phyloP scores from a whole-genome alignment of 1,140 invertebrate genomes.

The Leptinotarsa defecta region DNA sequence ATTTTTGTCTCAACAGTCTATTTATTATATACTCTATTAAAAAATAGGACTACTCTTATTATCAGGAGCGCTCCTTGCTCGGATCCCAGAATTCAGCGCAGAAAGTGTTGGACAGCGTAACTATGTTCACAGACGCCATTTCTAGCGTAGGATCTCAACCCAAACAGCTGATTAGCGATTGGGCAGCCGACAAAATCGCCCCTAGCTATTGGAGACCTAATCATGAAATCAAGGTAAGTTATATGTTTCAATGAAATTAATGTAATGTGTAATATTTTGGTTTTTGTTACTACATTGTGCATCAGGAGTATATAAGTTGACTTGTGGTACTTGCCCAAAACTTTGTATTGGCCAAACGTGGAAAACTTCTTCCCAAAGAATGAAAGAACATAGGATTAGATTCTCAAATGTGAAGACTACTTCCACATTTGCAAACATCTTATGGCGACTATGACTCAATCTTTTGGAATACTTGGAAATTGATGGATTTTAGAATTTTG shows the following conservation, averaged over 20 bases:
- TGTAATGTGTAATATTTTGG: neutral
- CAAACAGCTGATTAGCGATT: slow-evolving; percentile 69
- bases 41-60: slow-evolving; percentile 46
- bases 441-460: neutral
- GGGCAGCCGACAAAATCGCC: slow-evolving; percentile 78
- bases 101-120: slow-evolving; percentile 75
- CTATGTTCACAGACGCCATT: slow-evolving; percentile 73
- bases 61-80: slow-evolving; percentile 46
- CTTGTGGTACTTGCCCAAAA: too few species aligned
- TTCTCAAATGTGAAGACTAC: too few species aligned
- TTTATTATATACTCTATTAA: slow-evolving; percentile 19
- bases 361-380: too few species aligned
- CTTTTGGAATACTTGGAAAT: too few species aligned
- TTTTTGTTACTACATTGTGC: neutral
- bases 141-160: slow-evolving; percentile 72
- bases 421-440: neutral
- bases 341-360: too few species aligned
- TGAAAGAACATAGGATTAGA: too few species aligned
- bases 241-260: neutral
- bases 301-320: neutral
- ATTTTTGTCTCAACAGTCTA: too few species aligned
- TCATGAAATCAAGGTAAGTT: slow-evolving; percentile 68
- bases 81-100: slow-evolving; percentile 73
- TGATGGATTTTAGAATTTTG: too few species aligned
- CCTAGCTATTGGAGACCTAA: slow-evolving; percentile 84